These are phyloP conservation scores for Pantala flavescens DNA, from an alignment of 1,140 invertebrate genomes.

Conservation along the genomic window DNA sequence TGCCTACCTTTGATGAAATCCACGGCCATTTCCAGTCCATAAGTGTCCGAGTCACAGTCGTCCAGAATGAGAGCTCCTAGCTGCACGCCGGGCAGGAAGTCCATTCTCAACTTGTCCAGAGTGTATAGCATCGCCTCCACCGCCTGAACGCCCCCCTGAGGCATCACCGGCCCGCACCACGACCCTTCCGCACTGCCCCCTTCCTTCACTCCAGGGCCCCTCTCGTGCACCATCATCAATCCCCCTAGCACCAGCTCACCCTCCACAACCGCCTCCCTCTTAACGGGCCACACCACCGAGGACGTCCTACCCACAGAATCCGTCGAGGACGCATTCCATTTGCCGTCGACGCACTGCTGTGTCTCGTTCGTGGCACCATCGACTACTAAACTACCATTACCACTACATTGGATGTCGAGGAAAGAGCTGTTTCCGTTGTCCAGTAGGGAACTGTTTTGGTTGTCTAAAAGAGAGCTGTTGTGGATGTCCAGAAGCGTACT, in stretches of 20 bases:
- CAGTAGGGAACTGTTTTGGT: too few relatives aligned
- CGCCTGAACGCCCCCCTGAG: slow-evolving; percentile 84
- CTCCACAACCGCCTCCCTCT: slow-evolving; percentile 72
- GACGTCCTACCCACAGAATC: too few relatives aligned
- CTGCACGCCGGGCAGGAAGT: slow-evolving; percentile 60
- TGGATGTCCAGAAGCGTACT: too few relatives aligned
- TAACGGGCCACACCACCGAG: slow-evolving; percentile 60
- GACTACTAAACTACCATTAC: too few relatives aligned
- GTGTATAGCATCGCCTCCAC: slow-evolving; percentile 89
- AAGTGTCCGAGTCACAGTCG: slow-evolving; percentile 94
- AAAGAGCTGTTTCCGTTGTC: too few relatives aligned
- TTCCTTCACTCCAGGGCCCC: slow-evolving; percentile 60
- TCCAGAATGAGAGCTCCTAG: slow-evolving; percentile 84
- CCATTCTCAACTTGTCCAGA: slow-evolving; percentile 47
- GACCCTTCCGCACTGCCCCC: background rate
- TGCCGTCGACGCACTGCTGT: too few relatives aligned
- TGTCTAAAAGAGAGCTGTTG: too few relatives aligned
- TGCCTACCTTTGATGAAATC: slow-evolving; percentile 89
- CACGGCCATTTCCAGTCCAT: slow-evolving; percentile 89
- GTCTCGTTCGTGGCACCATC: too few relatives aligned
- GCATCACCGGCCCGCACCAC: slow-evolving; percentile 81
- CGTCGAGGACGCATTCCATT: too few relatives aligned
- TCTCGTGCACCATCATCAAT: slow-evolving; percentile 90
- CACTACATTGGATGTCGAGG: too few relatives aligned
- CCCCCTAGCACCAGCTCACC: slow-evolving; percentile 78